phyloP scores from a whole-genome alignment of 2,113 vertebrate species.

The Desmodus rotundus region DNA sequence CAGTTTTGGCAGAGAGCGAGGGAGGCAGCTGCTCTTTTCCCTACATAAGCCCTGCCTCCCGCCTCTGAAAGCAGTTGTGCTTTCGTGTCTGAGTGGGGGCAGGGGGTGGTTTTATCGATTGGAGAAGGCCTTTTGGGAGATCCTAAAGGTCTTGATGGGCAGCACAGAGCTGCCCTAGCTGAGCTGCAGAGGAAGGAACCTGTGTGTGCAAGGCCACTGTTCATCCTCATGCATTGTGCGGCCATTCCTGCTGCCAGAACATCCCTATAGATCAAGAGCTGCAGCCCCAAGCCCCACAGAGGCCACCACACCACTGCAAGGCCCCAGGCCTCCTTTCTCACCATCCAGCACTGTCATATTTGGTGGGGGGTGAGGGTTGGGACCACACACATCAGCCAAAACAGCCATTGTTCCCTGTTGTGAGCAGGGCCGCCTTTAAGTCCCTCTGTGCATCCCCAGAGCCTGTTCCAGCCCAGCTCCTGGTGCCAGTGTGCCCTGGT shows the following conservation, averaged over 20 bases:
- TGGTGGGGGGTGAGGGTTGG: too few species aligned
- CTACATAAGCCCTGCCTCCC: neutral
- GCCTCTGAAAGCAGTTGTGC: neutral
- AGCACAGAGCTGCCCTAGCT: neutral
- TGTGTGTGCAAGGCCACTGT: neutral
- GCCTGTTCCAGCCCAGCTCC: neutral
- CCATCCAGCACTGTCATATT: neutral
- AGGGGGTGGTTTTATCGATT: neutral
- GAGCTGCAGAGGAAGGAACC: neutral
- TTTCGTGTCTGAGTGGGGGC: neutral
- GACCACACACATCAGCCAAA: neutral
- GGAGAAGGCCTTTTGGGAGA: neutral
- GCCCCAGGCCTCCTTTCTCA: neutral
- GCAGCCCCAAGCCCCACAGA: neutral
- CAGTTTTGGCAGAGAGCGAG: conserved; percentile 48
- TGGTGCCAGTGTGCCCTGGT: neutral
- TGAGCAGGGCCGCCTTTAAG: neutral
- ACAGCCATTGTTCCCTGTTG: neutral
- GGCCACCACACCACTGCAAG: neutral
- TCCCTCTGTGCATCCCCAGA: neutral
- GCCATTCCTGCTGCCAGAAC: neutral
- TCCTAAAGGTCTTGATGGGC: neutral
- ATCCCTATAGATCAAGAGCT: neutral
- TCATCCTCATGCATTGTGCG: neutral
- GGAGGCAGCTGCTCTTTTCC: conserved; percentile 51